Evolutionary conservation across 30 jellyfish, hydroid and myxozoan species (phyloP).

Genomic region (Hydra vulgaris): DNA sequence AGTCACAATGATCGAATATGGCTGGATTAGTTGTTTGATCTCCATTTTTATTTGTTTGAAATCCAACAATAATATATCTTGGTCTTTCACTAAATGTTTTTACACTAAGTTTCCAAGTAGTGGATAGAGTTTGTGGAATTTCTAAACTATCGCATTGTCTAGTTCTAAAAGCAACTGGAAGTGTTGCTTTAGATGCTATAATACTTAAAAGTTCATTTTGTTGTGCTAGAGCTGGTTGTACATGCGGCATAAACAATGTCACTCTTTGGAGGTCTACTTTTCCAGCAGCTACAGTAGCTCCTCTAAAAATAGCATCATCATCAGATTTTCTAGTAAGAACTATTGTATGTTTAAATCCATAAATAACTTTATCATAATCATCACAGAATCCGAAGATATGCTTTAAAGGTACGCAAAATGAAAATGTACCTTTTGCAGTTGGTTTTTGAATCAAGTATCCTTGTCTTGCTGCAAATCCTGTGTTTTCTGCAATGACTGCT

Average conservation of each 20-base stretch:
- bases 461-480: not conserved
- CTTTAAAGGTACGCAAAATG: not conserved
- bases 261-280: not conserved
- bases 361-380: not conserved
- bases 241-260: conserved; percentile 1
- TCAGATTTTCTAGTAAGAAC: not conserved
- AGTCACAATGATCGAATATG: not conserved
- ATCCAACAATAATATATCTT: not conserved
- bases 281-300: not conserved
- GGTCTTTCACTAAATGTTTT: not conserved
- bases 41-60: not conserved
- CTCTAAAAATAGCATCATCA: not conserved
- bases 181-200: not conserved
- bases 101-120: not conserved
- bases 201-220: not conserved
- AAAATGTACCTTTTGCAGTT: not conserved
- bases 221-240: not conserved
- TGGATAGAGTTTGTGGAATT: not conserved
- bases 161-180: not conserved
- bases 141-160: not conserved
- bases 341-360: not conserved
- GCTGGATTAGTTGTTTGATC: not conserved
- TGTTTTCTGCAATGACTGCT: not conserved
- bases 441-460: not conserved
- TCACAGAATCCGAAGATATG: not conserved